Evolutionary conservation across 2,797 vertebrate species (phyloP), one percentile per base, ranked within the genome.

Genomic region (Chelidonichthys spinosus): DNA sequence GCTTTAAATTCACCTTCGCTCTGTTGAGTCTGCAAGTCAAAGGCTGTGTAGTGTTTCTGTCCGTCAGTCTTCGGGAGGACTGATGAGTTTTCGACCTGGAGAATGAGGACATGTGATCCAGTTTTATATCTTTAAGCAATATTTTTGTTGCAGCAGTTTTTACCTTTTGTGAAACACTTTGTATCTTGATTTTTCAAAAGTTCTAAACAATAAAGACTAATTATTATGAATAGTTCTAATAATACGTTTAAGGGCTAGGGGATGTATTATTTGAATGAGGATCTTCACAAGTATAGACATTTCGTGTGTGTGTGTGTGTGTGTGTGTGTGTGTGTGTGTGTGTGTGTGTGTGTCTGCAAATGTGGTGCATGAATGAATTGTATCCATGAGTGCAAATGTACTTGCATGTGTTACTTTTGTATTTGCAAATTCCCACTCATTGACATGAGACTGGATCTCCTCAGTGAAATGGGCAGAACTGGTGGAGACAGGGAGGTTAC

Each of bases 1-100:
- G 72, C 67, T 54, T 54, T 74, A 70, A 72, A 69, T 65, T 70
- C 75, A 79, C 64, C 78, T 85, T 69, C 60, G 32, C 70, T 87
- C 65, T 59, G 74, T 71, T 78, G 72, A 64, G 37, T 74, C 58
- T 59, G 43, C 25, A 53, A 53, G 11, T 53, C 25, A 53, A 7
- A 53, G 56, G 67, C 25, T 11, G 49, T 4, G 25, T 52, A 35
- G 14, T 35, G 14, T 56, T 17, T 58, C 7, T 56, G 2, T 8
- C 9, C 14, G 9, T 46, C 15, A 13, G 35, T 50, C 14, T 42
- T 39, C 1, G 17, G 1, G 39, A 42, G 33, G 61, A 47, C 44
- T 33, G n/a, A 13, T 47, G 10, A n/a, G 10, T 47, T 35, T 47
- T n/a, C 36, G 15, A 63, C 60, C 33, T 36, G 9, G 9, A 36